Base-by-base conservation (phyloP, 2,113 vertebrate species). In the Passerina amoena region DNA sequence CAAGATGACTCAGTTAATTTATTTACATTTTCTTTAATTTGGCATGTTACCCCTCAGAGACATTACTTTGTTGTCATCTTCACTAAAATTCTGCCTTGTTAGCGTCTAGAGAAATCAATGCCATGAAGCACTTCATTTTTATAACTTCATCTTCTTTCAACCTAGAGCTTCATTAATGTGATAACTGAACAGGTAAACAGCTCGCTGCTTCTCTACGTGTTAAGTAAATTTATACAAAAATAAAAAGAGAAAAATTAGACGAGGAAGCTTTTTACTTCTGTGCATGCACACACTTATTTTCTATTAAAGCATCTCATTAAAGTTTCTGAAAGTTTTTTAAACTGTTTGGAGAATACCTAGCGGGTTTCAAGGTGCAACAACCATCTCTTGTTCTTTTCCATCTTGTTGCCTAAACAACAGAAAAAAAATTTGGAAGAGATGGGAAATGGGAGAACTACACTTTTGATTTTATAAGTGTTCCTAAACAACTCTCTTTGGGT, bases 101-200 rank as follows among this genome's bases (percentile, higher is more conserved):
- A 96, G 84, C 0, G 0, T 65, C 94, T 91, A 77, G 66, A 96
- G 86, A 94, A 95, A 96, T 95, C 94, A 92, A 90, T 95, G 84
- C 73, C 57, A 63, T 23, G 63, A 81, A 94, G 78, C 53, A 89
- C 77, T 96, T 91, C 24, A 53, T 80, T 92, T 95, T 95, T 90
- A 66, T 89, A 96, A 91, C 86, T 95, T 87, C 86, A 96, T 89
- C 86, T 91, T 91, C 94, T 92, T 94, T 91, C 91, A 92, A 53
- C 37, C 57, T 61, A 50, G 47, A 83, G 61, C 92, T 86, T 93
- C 91, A 93, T 90, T 93, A 93, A 88, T 23, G 68, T 68, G 86
- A 60, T 93, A 97, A 88, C 82, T 77, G 70, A 95, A 68, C 86
- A 94, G 83, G 56, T 93, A 90, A 86, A 86, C 56, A 88, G 86